Evolutionary conservation across 1,140 invertebrate species (phyloP).

Genomic region (Patella vulgata): DNA sequence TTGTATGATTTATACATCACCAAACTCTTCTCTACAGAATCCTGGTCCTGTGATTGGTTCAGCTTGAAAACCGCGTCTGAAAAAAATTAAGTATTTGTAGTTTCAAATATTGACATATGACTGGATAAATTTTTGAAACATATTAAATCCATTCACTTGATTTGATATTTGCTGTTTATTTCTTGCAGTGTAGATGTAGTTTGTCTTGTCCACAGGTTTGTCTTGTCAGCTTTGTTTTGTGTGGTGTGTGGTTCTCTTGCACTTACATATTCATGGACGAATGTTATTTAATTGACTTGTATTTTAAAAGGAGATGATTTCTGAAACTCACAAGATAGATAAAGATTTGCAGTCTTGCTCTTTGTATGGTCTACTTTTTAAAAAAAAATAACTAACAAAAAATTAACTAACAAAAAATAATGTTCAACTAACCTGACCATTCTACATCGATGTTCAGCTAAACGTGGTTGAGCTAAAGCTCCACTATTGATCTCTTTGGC

Average conservation of each 20-base stretch:
- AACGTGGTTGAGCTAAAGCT: conserved; percentile 69
- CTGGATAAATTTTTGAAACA: background rate
- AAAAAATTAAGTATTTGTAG: conserved; percentile 24
- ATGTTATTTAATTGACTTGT: background rate
- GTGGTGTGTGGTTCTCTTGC: background rate
- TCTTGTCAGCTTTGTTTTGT: too few species aligned
- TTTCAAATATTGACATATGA: conserved; percentile 17
- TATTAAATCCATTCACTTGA: too few species aligned
- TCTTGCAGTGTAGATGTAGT: too few species aligned
- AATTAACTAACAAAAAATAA: background rate
- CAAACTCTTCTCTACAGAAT: conserved; percentile 50
- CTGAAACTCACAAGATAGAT: too few species aligned
- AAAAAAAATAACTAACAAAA: too few species aligned
- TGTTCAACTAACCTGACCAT: conserved; percentile 75
- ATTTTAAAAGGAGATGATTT: background rate
- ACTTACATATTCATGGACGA: background rate
- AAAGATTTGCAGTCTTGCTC: background rate
- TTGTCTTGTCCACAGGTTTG: too few species aligned
- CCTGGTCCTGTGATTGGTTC: conserved; percentile 54
- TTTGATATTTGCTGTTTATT: too few species aligned
- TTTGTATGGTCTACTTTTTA: too few species aligned
- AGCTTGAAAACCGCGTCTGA: conserved; percentile 54
- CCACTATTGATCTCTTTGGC: conserved; percentile 62
- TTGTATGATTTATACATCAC: too few species aligned
- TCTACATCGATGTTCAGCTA: conserved; percentile 87